Base-by-base conservation (phyloP, 2,113 vertebrate species). In the Mesocricetus auratus region DNA sequence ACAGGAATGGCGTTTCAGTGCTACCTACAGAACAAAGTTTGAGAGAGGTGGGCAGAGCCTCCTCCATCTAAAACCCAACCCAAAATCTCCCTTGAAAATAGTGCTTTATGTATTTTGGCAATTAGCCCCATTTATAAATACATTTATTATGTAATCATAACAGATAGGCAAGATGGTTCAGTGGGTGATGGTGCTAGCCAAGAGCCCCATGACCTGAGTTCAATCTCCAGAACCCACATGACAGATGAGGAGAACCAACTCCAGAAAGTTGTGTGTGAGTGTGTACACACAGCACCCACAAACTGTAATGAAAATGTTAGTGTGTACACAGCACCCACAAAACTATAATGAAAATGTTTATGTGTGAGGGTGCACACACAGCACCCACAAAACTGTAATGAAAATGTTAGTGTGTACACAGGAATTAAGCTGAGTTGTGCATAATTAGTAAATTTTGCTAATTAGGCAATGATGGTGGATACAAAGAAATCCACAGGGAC, bases 81-180 rank as follows among this genome's bases (percentile, higher is more conserved):
- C 56, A 31, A 75, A 75, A 89, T 74, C 74, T 85, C 73, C 91
- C 22, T 66, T 66, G 68, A 87, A 87, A 95, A 36, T 83, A 53
- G 75, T 62, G 58, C 21, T 93, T 93, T 58, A 68, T 68, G 95
- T 96, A 29, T 66, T 86, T 85, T 90, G 86, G 89, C 69, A 96
- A 97, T 47, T 53, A 90, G 64, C 71, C 24, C 69, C 47, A 74
- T 13, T 85, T 82, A 94, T 90, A 77, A 83, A 83, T 90, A 86
- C 13, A 36, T 56, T 89, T 73, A 92, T 33, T 92, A 19, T 64
- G 82, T 68, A 96, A 89, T 69, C 71, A 79, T 6, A 95, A 24
- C 24, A 42, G 36, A 60, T 24, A 42, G 58, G 22, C n/a, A 62
- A 62, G 81, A 26, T 85, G 58, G 81, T 64, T 62, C 58, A 64